Conservation (phyloP, 1,140 invertebrate species). For the Pseudoatta argentina region DNA sequence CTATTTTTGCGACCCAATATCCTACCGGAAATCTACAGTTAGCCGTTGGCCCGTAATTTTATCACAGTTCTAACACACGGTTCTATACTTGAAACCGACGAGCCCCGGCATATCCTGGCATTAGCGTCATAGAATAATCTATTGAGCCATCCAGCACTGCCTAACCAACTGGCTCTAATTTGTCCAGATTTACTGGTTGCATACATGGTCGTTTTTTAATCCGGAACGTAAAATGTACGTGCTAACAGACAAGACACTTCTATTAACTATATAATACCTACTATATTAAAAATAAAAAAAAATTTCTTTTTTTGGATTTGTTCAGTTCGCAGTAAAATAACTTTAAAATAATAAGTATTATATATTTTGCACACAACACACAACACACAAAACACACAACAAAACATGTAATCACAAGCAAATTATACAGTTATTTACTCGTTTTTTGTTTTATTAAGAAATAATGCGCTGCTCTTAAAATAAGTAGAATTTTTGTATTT, state of each 20-base stretch:
- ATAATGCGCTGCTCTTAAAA: not conserved
- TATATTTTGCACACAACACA: not conserved
- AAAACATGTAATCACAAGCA: not conserved
- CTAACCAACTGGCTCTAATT: constrained; percentile 72
- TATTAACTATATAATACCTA: not conserved
- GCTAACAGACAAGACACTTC: not conserved
- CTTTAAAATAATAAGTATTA: not conserved
- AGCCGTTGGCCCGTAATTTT: constrained; percentile 64
- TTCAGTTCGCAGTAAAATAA: not conserved
- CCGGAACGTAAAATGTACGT: constrained; percentile 1
- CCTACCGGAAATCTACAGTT: constrained; percentile 31
- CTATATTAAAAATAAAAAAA: not conserved
- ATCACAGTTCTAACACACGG: constrained; percentile 69
- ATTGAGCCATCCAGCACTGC: constrained; percentile 74
- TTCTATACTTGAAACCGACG: constrained; percentile 23
- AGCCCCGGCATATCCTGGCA: constrained; percentile 69
- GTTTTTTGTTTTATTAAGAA: not conserved
- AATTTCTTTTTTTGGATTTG: not conserved
- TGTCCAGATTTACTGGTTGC: constrained; percentile 61
- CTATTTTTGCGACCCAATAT: constrained; percentile 25
- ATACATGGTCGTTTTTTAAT: constrained; percentile 39
- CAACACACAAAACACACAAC: too few relatives aligned
- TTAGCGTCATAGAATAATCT: constrained; percentile 80
- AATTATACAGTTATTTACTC: not conserved
- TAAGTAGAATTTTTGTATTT: constrained; percentile 40